Base-by-base conservation (phyloP, 1,140 invertebrate genomes). In the Paralvinella palmiformis region DNA sequence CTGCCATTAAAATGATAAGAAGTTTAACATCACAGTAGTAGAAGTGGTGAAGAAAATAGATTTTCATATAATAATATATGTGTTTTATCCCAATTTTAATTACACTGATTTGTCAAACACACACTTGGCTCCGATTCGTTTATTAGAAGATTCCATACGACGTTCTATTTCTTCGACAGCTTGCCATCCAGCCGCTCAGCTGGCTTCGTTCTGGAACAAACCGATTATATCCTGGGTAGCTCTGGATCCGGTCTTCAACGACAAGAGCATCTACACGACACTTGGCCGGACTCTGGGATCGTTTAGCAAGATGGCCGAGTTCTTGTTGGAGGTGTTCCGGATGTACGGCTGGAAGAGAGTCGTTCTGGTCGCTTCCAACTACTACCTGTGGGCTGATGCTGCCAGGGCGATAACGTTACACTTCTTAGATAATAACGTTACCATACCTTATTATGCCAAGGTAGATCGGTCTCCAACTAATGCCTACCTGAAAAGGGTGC, bases 201-300 rank as follows among this genome's bases (percentile, higher is more conserved):
- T 66, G 50, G 64, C 64, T 3, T 61, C 64, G 2, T 66, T 17
- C 59, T 66, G 64, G 64, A 66, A 66, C 64, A 66, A 62, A 52
- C 64, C 64, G 3, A 56, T 66, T 50, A 56, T 66, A 1, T 55
- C 64, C 3, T 66, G 64, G 64, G 64, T 66, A 20, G 64, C 64
- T 3, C 62, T 35, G n/a, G 59, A 62, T 32, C 50, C 59, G 3
- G 59, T 62, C 29, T 66, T 66, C 52, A 55, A 50, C 29, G 50
- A 66, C 35, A 61, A 62, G 50, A 50, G 29, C 13, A 33, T 36
- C 17, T 66, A 31, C 37, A 36, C 48, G 17, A 66, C 64, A 6
- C 37, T 66, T 17, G 64, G 29, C 10, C 45, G 64, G 17, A 62
- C 53, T 7, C 59, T 66, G 20, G 64, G 64, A 20, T 44, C 64